phyloP scores from a whole-genome alignment of 1,140 invertebrate genomes.

The Zaprionus taronus region DNA sequence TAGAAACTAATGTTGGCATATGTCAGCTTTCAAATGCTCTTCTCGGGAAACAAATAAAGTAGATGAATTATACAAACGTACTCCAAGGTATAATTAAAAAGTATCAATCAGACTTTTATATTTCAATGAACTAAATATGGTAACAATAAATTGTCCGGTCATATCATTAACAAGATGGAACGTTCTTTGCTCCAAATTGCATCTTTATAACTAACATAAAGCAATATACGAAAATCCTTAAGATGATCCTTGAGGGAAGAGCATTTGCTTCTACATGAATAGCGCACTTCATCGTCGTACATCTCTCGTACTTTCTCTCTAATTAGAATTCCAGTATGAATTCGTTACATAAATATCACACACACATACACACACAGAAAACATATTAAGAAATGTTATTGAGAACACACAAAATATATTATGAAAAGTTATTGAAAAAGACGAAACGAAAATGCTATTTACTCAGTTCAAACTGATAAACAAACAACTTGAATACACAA shows the following conservation, averaged over 20 bases:
- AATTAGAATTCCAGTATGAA: constrained; percentile 63
- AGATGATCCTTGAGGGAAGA: constrained; percentile 10
- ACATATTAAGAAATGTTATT: constrained; percentile 69
- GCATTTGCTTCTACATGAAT: constrained; percentile 38
- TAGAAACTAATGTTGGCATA: constrained; percentile 30
- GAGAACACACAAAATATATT: constrained; percentile 69
- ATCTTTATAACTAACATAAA: neutral
- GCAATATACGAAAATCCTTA: neutral
- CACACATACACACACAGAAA: constrained; percentile 25
- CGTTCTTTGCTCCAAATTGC: neutral
- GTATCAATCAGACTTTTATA: neutral
- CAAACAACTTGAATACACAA: constrained; percentile 68
- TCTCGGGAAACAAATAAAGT: constrained; percentile 18
- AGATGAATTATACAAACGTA: neutral
- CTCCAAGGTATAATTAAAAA: neutral
- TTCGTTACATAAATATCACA: constrained; percentile 51
- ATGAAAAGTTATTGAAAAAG: constrained; percentile 70
- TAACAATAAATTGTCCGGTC: neutral
- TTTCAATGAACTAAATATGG: neutral
- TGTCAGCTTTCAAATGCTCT: constrained; percentile 46
- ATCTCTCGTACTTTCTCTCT: constrained; percentile 55
- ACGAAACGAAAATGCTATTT: constrained; percentile 63
- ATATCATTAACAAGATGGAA: neutral
- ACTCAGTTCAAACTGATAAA: constrained; percentile 69
- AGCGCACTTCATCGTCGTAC: constrained; percentile 37